These are phyloP conservation scores for Allolobophora icterica DNA, from an alignment of 2,888 invertebrate species.

Conservation along the genomic window DNA sequence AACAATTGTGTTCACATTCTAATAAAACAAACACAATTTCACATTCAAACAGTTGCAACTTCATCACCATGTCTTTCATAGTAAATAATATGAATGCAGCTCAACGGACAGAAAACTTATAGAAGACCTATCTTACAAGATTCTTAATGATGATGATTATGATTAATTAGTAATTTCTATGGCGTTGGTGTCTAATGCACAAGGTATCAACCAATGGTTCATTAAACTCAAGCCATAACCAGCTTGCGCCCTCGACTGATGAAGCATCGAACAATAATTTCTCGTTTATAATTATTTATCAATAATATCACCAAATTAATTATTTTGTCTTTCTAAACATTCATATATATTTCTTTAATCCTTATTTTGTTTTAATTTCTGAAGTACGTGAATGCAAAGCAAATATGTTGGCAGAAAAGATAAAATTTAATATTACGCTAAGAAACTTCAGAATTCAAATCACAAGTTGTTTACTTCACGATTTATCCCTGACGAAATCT, in stretches of 20 bases:
- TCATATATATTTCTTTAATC: background rate
- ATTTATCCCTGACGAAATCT: background rate
- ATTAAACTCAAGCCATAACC: too few relatives aligned
- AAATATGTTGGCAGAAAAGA: background rate
- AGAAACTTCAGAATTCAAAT: background rate
- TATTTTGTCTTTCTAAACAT: background rate
- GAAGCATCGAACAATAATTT: too few relatives aligned
- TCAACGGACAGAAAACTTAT: too few relatives aligned
- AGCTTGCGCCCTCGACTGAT: too few relatives aligned
- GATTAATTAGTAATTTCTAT: too few relatives aligned
- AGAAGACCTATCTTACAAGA: too few relatives aligned
- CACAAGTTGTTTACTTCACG: background rate
- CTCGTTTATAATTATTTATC: too few relatives aligned
- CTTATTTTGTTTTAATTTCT: background rate
- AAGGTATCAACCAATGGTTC: too few relatives aligned
- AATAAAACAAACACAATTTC: constrained; percentile 8
- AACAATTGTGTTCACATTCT: background rate
- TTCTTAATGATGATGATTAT: too few relatives aligned
- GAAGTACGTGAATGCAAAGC: too few relatives aligned
- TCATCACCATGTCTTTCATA: background rate
- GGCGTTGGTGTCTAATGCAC: too few relatives aligned
- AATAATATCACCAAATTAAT: background rate
- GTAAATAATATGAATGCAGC: background rate
- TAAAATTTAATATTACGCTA: background rate
- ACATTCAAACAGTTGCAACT: background rate